Evolutionary conservation across 2,888 invertebrate genomes (phyloP).

Genomic region (Megalurothrips usitatus): DNA sequence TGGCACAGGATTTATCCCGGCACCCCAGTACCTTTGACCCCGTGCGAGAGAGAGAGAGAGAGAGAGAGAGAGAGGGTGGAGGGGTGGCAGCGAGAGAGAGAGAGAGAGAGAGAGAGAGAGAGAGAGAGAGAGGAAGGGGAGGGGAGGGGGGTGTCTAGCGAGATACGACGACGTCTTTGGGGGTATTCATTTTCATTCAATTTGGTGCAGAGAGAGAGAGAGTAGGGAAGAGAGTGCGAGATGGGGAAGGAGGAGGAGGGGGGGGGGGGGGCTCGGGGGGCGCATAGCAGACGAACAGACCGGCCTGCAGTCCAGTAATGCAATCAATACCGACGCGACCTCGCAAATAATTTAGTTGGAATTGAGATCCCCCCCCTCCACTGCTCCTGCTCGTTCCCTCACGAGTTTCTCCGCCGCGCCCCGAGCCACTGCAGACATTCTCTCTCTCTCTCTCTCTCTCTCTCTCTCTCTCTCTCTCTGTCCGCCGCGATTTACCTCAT

Average conservation of each 20-base stretch:
- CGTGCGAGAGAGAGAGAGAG: background rate
- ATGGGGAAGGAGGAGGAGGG: background rate
- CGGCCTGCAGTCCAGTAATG: background rate
- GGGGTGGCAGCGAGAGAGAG: background rate
- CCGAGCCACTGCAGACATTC: no score
- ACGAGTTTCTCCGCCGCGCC: background rate
- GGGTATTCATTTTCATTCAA: slow-evolving; percentile 25
- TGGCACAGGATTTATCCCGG: background rate
- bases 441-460: background rate
- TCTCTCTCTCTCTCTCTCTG: background rate
- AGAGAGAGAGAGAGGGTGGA: background rate
- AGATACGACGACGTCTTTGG: background rate
- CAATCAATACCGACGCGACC: slow-evolving; percentile 13
- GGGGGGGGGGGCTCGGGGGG: background rate
- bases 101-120: background rate
- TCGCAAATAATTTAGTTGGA: slow-evolving; percentile 6
- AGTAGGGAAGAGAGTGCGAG: background rate
- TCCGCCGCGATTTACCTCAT: background rate
- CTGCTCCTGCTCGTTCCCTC: background rate
- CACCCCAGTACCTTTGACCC: background rate
- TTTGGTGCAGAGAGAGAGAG: background rate
- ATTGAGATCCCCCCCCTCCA: background rate
- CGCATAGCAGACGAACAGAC: background rate
- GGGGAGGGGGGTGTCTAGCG: background rate
- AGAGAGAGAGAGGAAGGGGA: background rate